phyloP scores from a whole-genome alignment of 2,888 invertebrate species.

The Tetheella fluctuosa region DNA sequence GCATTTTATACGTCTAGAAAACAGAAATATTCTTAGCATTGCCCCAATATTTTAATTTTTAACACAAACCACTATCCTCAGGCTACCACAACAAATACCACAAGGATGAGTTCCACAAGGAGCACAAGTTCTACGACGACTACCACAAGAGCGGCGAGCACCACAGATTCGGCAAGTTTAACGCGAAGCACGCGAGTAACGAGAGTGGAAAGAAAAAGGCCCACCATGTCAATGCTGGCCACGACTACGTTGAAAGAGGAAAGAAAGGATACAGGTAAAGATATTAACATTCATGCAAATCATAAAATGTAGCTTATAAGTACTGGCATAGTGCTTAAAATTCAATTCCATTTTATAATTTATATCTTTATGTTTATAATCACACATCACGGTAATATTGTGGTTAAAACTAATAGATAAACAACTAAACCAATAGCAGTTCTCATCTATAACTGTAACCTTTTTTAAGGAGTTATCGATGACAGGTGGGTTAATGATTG shows the following conservation, averaged over 20 bases:
- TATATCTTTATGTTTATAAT: too few species aligned
- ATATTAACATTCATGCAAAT: background rate
- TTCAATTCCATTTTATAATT: too few species aligned
- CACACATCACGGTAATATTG: too few species aligned
- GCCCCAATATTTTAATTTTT: background rate
- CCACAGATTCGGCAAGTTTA: constrained; percentile 87
- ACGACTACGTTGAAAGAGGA: constrained; percentile 85
- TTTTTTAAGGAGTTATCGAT: too few species aligned
- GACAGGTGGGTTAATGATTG: too few species aligned
- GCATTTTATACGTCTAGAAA: too few species aligned
- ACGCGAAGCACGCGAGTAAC: constrained; percentile 86
- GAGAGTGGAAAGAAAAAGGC: constrained; percentile 87
- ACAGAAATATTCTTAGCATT: background rate
- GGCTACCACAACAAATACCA: constrained; percentile 91
- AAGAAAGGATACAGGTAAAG: constrained; percentile 84
- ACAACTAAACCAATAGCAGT: too few species aligned
- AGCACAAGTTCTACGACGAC: constrained; percentile 91
- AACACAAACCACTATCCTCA: constrained; percentile 31
- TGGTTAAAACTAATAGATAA: too few species aligned
- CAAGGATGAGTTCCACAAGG: constrained; percentile 91
- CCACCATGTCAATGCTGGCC: constrained; percentile 85
- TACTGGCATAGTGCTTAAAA: too few species aligned
- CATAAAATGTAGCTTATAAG: too few species aligned
- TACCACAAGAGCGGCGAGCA: constrained; percentile 89
- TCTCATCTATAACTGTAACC: too few species aligned